These are phyloP conservation scores for Noctua pronuba DNA, from an alignment of 2,888 invertebrate species.

Conservation along the genomic window DNA sequence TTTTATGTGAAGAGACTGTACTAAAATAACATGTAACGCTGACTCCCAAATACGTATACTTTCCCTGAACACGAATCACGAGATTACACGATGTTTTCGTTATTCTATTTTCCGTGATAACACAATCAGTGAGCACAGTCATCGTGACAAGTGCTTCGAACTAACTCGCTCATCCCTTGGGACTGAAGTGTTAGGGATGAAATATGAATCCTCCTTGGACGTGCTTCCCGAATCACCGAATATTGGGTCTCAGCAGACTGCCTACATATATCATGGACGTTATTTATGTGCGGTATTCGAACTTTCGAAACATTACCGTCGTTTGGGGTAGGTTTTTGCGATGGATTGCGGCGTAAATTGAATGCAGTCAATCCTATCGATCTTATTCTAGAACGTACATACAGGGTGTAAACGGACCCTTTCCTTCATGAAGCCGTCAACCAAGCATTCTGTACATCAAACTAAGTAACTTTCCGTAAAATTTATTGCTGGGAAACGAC, in stretches of 20 bases:
- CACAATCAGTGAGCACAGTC: slow-evolving; percentile 47
- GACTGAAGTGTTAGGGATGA: slow-evolving; percentile 69
- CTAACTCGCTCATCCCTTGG: slow-evolving; percentile 68
- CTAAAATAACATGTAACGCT: slow-evolving; percentile 36
- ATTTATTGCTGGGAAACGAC: no score
- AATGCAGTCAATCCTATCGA: slow-evolving; percentile 16
- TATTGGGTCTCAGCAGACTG: slow-evolving; percentile 79
- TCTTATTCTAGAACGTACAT: background rate
- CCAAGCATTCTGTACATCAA: no score
- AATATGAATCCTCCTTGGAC: slow-evolving; percentile 78
- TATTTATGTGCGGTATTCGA: slow-evolving; percentile 74
- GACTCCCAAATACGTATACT: slow-evolving; percentile 29
- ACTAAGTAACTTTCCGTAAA: no score
- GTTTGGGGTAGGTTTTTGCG: slow-evolving; percentile 38
- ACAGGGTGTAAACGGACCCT: no score
- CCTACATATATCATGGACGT: slow-evolving; percentile 73
- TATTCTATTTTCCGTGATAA: slow-evolving; percentile 53
- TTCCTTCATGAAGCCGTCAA: no score
- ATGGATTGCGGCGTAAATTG: slow-evolving; percentile 41
- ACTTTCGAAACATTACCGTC: slow-evolving; percentile 54
- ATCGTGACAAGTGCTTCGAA: slow-evolving; percentile 43
- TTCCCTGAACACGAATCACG: slow-evolving; percentile 23
- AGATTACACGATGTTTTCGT: slow-evolving; percentile 47
- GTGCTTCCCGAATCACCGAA: slow-evolving; percentile 76
- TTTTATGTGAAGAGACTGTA: slow-evolving; percentile 23